Evolutionary conservation across 1,140 invertebrate genomes (phyloP).

Genomic region (Rhopalosiphum padi): DNA sequence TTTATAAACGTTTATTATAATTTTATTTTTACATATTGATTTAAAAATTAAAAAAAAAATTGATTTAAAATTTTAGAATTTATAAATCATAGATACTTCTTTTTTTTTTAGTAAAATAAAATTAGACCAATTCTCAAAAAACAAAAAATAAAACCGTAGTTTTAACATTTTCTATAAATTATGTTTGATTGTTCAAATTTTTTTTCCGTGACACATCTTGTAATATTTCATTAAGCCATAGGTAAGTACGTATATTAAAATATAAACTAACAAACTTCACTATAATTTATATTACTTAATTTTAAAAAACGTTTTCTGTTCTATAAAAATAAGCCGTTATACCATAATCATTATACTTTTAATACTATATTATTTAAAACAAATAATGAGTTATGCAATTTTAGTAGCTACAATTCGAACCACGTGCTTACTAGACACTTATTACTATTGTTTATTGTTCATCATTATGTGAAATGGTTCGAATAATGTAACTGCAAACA

Average conservation of each 20-base stretch:
- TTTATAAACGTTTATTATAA: too few species aligned
- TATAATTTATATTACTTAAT: not conserved
- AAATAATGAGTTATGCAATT: not conserved
- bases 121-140: too few species aligned
- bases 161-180: too few species aligned
- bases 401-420: not conserved
- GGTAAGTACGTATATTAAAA: not conserved
- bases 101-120: too few species aligned
- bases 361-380: not conserved
- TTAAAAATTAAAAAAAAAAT: too few species aligned
- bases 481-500: not conserved
- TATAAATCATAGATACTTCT: not conserved
- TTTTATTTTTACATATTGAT: too few species aligned
- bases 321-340: not conserved
- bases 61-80: not conserved
- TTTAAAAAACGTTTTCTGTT: not conserved
- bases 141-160: too few species aligned
- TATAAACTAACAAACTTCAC: not conserved
- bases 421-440: not conserved
- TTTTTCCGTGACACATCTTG: too few species aligned
- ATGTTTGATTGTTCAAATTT: not conserved
- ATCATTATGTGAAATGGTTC: not conserved
- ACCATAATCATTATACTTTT: not conserved
- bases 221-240: not conserved
- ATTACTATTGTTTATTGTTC: not conserved